These are phyloP conservation scores for Epiblema foenella DNA, from an alignment of 2,888 invertebrate genomes.

Conservation along the genomic window DNA sequence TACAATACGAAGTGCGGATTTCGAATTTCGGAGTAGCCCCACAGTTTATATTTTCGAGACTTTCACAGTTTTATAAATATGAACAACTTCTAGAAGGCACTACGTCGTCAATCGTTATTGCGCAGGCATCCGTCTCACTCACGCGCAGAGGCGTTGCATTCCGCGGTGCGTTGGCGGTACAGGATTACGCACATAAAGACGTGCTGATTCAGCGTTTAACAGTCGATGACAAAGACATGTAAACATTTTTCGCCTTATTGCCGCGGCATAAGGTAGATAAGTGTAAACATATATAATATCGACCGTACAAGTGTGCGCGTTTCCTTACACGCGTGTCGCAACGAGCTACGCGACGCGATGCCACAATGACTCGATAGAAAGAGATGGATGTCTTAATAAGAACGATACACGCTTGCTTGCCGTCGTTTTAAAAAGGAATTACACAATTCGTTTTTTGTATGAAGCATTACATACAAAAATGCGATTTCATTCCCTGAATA, in stretches of 20 bases:
- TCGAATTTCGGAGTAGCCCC: too few species aligned
- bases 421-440: not conserved
- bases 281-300: too few species aligned
- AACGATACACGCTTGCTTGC: not conserved
- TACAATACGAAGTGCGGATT: too few species aligned
- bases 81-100: slow-evolving; percentile 15
- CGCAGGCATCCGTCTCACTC: not conserved
- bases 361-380: not conserved
- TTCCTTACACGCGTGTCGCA: not conserved
- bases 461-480: not conserved
- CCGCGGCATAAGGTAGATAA: too few species aligned
- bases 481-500: not conserved
- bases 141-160: not conserved
- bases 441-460: not conserved
- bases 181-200: not conserved
- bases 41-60: not conserved
- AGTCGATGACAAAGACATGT: too few species aligned
- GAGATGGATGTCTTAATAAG: not conserved
- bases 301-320: not conserved
- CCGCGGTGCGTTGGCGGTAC: not conserved
- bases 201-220: too few species aligned
- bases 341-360: not conserved
- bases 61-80: not conserved
- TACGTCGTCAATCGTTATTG: not conserved
- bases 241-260: too few species aligned